Conservation (phyloP, 2,888 invertebrate genomes). For the Oasisia sp. region DNA sequence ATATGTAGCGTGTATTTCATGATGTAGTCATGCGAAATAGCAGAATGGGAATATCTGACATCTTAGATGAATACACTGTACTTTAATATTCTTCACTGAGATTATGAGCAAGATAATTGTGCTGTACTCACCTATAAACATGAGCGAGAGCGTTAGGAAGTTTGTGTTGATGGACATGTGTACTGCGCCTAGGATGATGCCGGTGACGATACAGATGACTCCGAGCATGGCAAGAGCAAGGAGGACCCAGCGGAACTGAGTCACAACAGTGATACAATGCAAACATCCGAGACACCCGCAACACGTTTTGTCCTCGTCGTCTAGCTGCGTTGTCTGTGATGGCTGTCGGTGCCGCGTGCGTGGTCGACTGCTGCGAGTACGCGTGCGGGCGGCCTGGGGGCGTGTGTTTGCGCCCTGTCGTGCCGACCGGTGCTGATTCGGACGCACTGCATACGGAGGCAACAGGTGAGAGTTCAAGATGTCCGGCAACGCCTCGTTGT, state of each 20-base stretch:
- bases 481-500: conserved; percentile 54
- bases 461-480: conserved; percentile 55
- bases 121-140: conserved; percentile 62
- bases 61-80: too few relatives aligned
- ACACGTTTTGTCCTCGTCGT: conserved; percentile 35
- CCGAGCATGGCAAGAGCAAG: conserved; percentile 60
- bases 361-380: not conserved
- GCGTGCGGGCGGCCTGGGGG: not conserved
- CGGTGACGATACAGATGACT: conserved; percentile 62
- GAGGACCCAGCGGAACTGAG: conserved; percentile 62
- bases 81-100: too few relatives aligned
- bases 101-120: not conserved
- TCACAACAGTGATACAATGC: conserved; percentile 56
- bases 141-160: conserved; percentile 61
- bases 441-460: conserved; percentile 45
- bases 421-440: conserved; percentile 42
- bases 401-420: conserved; percentile 35
- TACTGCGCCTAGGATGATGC: conserved; percentile 61
- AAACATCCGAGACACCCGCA: conserved; percentile 44
- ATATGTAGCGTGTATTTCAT: too few relatives aligned
- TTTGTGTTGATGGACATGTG: conserved; percentile 52
- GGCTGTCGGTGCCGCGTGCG: not conserved
- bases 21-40: too few relatives aligned
- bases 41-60: too few relatives aligned
- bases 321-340: conserved; percentile 18